phyloP scores from a whole-genome alignment of 2,113 vertebrate species.

The Potamarius usumacintae region DNA sequence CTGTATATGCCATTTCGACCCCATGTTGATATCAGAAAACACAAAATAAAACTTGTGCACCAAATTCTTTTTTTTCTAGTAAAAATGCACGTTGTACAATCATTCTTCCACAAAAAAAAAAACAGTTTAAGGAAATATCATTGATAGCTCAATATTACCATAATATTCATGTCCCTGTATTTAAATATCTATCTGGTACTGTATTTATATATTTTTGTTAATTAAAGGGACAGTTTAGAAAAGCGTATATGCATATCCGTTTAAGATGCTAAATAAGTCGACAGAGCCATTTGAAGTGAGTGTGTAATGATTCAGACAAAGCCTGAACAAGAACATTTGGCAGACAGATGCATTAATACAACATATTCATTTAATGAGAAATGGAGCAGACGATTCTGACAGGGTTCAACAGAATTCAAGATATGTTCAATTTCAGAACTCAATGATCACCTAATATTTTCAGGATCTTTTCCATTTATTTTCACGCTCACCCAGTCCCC shows the following conservation, averaged over 20 bases:
- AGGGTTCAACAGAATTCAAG: conserved; percentile 6
- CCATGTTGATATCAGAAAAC: too few species aligned
- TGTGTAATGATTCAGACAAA: background rate
- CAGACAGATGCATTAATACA: background rate
- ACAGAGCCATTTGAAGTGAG: background rate
- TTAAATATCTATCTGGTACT: too few species aligned
- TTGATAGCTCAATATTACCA: too few species aligned
- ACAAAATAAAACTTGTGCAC: too few species aligned
- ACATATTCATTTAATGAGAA: conserved; percentile 10
- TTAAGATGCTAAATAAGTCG: background rate
- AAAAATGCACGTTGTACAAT: too few species aligned
- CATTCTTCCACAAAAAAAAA: too few species aligned
- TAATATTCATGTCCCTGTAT: too few species aligned
- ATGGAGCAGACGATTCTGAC: conserved; percentile 1
- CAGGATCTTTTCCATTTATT: background rate
- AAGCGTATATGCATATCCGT: background rate
- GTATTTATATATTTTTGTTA: too few species aligned
- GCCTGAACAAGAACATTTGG: background rate
- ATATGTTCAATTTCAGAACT: background rate
- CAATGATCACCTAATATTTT: background rate
- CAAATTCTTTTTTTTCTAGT: too few species aligned
- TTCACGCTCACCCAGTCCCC: background rate
- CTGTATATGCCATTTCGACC: too few species aligned
- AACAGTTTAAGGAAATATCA: too few species aligned
- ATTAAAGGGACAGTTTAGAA: background rate